A percentile compares a stretch with the other conserved stretches of the same genome.
Evolutionary conservation across 1,140 invertebrate species (phyloP).

Genomic region (Maniola jurtina): DNA sequence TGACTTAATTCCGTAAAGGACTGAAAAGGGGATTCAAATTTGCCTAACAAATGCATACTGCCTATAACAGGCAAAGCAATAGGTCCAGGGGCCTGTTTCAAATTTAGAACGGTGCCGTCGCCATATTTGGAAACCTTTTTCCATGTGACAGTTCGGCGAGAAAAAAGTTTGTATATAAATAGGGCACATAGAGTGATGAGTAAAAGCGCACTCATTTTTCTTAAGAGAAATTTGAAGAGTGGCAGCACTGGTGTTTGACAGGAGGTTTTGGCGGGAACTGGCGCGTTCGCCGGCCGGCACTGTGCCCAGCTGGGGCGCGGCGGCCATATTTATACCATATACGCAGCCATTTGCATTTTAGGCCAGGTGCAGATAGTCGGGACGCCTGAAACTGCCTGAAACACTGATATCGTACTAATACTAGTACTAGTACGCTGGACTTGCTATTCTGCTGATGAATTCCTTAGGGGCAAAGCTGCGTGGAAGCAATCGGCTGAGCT

Average conservation of each 20-base stretch:
- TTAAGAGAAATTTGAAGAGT: slow-evolving; percentile 62
- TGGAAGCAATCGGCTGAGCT: no score
- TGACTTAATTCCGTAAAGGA: slow-evolving; percentile 85
- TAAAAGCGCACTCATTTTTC: slow-evolving; percentile 67
- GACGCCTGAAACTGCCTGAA: not conserved
- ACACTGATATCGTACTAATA: not conserved
- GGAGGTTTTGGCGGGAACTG: slow-evolving; percentile 55
- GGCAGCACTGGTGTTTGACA: slow-evolving; percentile 49
- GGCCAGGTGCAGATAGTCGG: not conserved
- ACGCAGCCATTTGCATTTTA: slow-evolving; percentile 15
- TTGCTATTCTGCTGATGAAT: no score
- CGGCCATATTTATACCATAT: slow-evolving; percentile 63
- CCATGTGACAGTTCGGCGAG: slow-evolving; percentile 40
- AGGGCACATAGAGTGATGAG: slow-evolving; percentile 47
- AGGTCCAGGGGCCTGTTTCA: slow-evolving; percentile 80
- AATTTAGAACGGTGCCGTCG: slow-evolving; percentile 30
- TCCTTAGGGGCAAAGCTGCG: no score
- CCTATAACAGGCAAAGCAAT: slow-evolving; percentile 85
- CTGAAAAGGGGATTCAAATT: slow-evolving; percentile 84
- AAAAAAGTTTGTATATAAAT: slow-evolving; percentile 55
- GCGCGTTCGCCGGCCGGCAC: slow-evolving; percentile 52
- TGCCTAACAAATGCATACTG: slow-evolving; percentile 83
- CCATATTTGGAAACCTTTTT: slow-evolving; percentile 46
- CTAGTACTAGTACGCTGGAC: no score
- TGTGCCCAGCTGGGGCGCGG: slow-evolving; percentile 32